Evolutionary conservation across 2,113 vertebrate species (phyloP).

Genomic region (Helogale parvula): DNA sequence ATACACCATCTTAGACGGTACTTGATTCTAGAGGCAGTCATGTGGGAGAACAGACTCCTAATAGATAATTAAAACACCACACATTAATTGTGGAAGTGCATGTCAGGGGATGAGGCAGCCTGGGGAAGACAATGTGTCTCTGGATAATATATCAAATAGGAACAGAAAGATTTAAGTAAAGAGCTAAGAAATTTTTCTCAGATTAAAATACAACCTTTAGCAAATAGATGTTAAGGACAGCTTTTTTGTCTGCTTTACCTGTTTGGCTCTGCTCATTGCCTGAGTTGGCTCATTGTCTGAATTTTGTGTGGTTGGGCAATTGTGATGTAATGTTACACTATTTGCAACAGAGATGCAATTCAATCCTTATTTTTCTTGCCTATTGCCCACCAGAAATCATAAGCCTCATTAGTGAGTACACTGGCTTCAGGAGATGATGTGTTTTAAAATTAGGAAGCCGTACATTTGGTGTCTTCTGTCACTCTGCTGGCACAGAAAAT

Average conservation of each 20-base stretch:
- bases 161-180: constrained; percentile 7
- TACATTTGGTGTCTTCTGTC: not conserved
- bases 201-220: not conserved
- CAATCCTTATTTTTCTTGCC: not conserved
- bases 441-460: not conserved
- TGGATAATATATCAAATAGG: not conserved
- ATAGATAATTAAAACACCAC: not conserved
- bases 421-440: not conserved
- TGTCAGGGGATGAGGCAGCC: not conserved
- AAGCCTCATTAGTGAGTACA: not conserved
- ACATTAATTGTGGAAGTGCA: not conserved
- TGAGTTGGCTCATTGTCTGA: not conserved
- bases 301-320: not conserved
- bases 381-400: not conserved
- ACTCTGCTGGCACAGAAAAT: not conserved
- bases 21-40: not conserved
- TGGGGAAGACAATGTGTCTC: not conserved
- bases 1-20: not conserved
- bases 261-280: not conserved
- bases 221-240: not conserved
- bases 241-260: not conserved
- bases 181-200: not conserved
- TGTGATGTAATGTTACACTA: not conserved
- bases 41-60: not conserved
- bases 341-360: not conserved